Base-by-base conservation (phyloP, 2,113 vertebrate species). In the Mormoops blainvillei region DNA sequence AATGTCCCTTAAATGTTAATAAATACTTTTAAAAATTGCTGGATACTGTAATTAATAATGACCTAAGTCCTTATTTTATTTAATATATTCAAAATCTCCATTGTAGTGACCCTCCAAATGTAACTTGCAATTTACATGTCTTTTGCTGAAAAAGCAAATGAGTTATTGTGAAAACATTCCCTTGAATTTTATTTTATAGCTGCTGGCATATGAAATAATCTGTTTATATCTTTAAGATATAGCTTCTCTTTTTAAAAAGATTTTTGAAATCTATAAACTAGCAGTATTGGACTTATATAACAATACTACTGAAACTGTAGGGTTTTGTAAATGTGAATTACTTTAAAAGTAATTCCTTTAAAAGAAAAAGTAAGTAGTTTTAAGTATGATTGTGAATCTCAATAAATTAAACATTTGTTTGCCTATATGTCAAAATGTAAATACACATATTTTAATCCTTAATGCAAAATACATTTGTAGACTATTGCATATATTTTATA, bases 381-480 rank as follows among this genome's bases (percentile, higher is more conserved):
- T 80, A 92, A 90, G 38, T 93, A 28, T 78, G 65, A 78, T 94
- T 96, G 4, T 76, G 22, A 78, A 41, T 76, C 20, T 93, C 43
- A 3, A 77, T 87, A 93, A 83, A 93, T 89, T 82, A 31, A 52
- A 14, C 48, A 54, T 78, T 61, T 96, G 31, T 86, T 91, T 94
- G 28, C 12, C 61, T 93, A 9, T 33, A 33, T 87, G 22, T 65
- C 52, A 84, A 22, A 68, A 82, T 70, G 11, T 56, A 87, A 87
- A 76, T 71, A 63, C 4, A 78, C 7, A 10, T 70, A 71, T 78
- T 88, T 90, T 31, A 89, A 77, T 85, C 58, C 43, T 97, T 97
- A 83, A 68, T 84, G 68, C 85, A 92, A 90, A 18, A 22, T 45
- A 31, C 7, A 28, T 85, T 31, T 22, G 16, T 87, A 83, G 73